Percentiles rank a stretch among this genome's conserved stretches.
phyloP scores from a whole-genome alignment of 2,888 invertebrate species.

The Mythimna pallens region DNA sequence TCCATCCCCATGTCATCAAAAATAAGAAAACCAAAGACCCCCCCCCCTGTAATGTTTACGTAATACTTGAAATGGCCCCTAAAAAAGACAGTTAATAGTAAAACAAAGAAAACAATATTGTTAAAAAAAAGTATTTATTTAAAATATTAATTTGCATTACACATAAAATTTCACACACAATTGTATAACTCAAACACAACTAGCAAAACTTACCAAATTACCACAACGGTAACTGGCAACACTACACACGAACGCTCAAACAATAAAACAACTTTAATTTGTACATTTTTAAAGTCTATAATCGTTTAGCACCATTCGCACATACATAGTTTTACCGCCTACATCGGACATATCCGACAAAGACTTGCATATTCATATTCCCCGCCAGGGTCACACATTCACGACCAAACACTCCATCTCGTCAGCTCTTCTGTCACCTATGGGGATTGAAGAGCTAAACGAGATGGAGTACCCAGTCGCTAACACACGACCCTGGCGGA shows the following conservation, averaged over 20 bases:
- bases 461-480: too few species aligned
- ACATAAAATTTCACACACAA: conserved; percentile 34
- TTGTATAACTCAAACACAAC: conserved; percentile 35
- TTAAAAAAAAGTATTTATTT: conserved; percentile 57
- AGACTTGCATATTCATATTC: too few species aligned
- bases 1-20: too few species aligned
- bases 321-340: not conserved
- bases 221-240: conserved; percentile 50
- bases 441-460: too few species aligned
- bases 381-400: too few species aligned
- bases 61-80: too few species aligned
- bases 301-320: conserved; percentile 55
- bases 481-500: too few species aligned
- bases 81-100: not conserved
- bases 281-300: conserved; percentile 11
- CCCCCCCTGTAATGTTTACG: too few species aligned
- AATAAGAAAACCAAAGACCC: too few species aligned
- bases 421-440: too few species aligned
- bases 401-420: too few species aligned
- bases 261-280: conserved; percentile 22
- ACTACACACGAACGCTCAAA: conserved; percentile 32
- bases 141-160: conserved; percentile 39
- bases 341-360: too few species aligned
- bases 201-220: conserved; percentile 48
- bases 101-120: conserved; percentile 3